Evolutionary conservation across 1,140 invertebrate genomes (phyloP).

Genomic region (Trichogramma pretiosum): DNA sequence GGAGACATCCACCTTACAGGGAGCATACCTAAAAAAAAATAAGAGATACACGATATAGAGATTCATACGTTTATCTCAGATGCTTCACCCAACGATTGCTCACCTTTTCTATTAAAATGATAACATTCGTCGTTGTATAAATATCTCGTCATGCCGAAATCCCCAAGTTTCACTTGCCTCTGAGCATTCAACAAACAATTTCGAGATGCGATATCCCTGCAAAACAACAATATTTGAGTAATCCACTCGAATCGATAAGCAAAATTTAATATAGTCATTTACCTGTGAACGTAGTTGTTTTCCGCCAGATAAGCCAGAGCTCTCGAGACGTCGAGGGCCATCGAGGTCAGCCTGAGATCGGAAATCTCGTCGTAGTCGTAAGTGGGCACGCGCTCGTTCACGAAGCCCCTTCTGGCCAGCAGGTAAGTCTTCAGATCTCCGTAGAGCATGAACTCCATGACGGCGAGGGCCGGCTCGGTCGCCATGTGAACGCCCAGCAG

Average conservation of each 20-base stretch:
- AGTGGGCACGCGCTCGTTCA: constrained; percentile 55
- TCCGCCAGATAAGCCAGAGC: constrained; percentile 74
- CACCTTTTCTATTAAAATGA: constrained; percentile 73
- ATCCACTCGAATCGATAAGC: too few relatives aligned
- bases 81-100: constrained; percentile 3
- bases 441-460: constrained; percentile 92
- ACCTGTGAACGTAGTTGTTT: constrained; percentile 73
- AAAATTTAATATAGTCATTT: constrained; percentile 11
- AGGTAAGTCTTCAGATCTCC: constrained; percentile 86
- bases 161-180: constrained; percentile 76
- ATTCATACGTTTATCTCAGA: constrained; percentile 1
- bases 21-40: constrained; percentile 53
- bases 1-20: constrained; percentile 93
- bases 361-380: constrained; percentile 65
- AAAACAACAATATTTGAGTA: constrained; percentile 15
- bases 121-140: constrained; percentile 86
- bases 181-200: constrained; percentile 83
- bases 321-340: constrained; percentile 78
- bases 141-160: constrained; percentile 87
- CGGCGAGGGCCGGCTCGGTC: constrained; percentile 75
- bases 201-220: constrained; percentile 72
- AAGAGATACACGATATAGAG: background rate
- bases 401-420: constrained; percentile 71
- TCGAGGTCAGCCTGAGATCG: constrained; percentile 67
- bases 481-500: constrained; percentile 78